Evolutionary conservation across 1,140 invertebrate genomes (phyloP).

Genomic region (Scaptomyza pallida): DNA sequence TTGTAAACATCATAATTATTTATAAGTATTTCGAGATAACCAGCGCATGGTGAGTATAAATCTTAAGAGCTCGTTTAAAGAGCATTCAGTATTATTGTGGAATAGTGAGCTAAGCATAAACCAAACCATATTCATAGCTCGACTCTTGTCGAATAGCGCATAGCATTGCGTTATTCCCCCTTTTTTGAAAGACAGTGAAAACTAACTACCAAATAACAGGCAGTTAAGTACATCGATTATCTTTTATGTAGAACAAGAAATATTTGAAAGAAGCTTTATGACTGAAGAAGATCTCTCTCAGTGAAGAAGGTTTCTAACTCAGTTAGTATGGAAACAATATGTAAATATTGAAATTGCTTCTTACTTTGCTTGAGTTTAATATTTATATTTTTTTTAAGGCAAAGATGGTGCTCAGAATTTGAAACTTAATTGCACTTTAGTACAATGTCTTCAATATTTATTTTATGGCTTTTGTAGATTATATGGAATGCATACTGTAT

Average conservation of each 20-base stretch:
- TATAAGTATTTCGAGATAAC: not conserved
- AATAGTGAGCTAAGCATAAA: slow-evolving; percentile 9
- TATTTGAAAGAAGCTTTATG: too few relatives aligned
- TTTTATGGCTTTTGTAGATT: too few relatives aligned
- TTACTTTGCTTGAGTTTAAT: too few relatives aligned
- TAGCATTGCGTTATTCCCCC: not conserved
- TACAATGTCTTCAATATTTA: too few relatives aligned
- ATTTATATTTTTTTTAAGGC: too few relatives aligned
- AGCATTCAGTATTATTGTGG: not conserved
- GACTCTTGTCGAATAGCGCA: not conserved
- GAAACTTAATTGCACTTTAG: too few relatives aligned
- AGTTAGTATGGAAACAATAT: too few relatives aligned
- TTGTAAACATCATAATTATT: slow-evolving; percentile 1
- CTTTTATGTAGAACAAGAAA: too few relatives aligned
- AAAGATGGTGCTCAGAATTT: too few relatives aligned
- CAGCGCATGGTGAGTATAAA: slow-evolving; percentile 20
- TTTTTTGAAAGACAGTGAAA: slow-evolving; percentile 10
- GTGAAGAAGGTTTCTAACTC: too few relatives aligned
- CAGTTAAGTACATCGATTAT: not conserved
- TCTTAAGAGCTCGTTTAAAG: slow-evolving; percentile 4
- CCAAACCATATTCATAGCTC: slow-evolving; percentile 18
- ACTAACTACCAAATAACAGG: not conserved
- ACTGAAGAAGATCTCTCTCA: too few relatives aligned
- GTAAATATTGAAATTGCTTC: too few relatives aligned
- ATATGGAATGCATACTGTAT: slow-evolving; percentile 9